phyloP scores from a whole-genome alignment of 2,888 invertebrate species.

The Hypsopygia costalis region DNA sequence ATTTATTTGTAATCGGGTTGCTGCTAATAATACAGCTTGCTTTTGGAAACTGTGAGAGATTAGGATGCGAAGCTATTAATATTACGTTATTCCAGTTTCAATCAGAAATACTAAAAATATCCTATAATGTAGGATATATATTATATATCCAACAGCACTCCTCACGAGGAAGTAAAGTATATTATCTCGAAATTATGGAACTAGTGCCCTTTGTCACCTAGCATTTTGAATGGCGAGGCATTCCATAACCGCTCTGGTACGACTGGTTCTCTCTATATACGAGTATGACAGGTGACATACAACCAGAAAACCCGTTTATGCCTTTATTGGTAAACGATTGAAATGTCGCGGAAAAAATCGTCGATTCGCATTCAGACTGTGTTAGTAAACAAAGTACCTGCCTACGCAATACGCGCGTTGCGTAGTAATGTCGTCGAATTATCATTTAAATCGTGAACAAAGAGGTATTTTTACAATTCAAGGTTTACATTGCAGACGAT shows the following conservation, averaged over 20 bases:
- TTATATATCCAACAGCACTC: too few relatives aligned
- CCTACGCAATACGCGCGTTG: slow-evolving; percentile 34
- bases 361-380: slow-evolving; percentile 44
- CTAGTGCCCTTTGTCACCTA: slow-evolving; percentile 11
- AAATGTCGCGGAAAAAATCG: slow-evolving; percentile 43
- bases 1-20: too few relatives aligned
- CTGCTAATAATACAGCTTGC: too few relatives aligned
- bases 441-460: slow-evolving; percentile 39
- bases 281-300: slow-evolving; percentile 57
- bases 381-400: slow-evolving; percentile 48
- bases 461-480: slow-evolving; percentile 26
- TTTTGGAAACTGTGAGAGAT: too few relatives aligned
- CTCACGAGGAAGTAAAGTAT: slow-evolving; percentile 4
- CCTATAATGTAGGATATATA: too few relatives aligned
- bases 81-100: too few relatives aligned
- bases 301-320: slow-evolving; percentile 51
- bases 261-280: slow-evolving; percentile 42
- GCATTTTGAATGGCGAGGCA: slow-evolving; percentile 11
- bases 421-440: slow-evolving; percentile 25
- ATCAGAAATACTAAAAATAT: too few relatives aligned
- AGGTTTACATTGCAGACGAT: slow-evolving; percentile 21
- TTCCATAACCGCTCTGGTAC: slow-evolving; percentile 8
- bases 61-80: too few relatives aligned
- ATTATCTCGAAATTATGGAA: slow-evolving; percentile 17
- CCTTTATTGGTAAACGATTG: slow-evolving; percentile 53